Conservation (phyloP, 2,797 vertebrate genomes). For the Atherinosoma microstoma region DNA sequence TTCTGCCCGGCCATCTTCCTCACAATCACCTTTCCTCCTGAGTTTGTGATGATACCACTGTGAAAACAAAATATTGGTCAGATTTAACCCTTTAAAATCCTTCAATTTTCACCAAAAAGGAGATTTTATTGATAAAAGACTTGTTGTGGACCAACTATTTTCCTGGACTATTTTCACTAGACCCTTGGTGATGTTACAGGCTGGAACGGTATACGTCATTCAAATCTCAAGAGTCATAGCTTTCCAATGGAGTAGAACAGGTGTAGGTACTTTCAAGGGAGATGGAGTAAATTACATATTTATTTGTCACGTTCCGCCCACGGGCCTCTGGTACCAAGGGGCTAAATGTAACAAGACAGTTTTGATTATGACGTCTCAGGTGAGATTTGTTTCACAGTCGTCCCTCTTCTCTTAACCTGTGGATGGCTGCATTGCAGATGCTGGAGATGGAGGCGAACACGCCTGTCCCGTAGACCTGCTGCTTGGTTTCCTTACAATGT, state of each 20-base stretch:
- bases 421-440: conserved; percentile 94
- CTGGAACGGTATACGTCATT: no score
- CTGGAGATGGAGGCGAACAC: conserved; percentile 97
- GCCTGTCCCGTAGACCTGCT: conserved; percentile 92
- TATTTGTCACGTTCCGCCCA: no score
- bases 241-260: no score
- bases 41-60: conserved; percentile 91
- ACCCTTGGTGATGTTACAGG: no score
- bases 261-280: no score
- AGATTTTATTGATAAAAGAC: no score
- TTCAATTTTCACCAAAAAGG: no score
- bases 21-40: conserved; percentile 94
- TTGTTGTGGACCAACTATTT: no score
- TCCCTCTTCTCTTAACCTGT: conserved; percentile 84
- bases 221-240: no score
- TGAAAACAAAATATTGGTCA: background rate
- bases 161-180: no score
- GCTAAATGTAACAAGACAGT: background rate
- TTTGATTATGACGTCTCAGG: background rate
- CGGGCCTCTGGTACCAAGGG: no score
- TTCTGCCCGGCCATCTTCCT: conserved; percentile 93
- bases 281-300: no score
- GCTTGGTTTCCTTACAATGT: conserved; percentile 90
- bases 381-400: background rate
- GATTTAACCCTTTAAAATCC: background rate